Conservation (phyloP, 2,888 invertebrate genomes). For the Entomobrya multifasciata region DNA sequence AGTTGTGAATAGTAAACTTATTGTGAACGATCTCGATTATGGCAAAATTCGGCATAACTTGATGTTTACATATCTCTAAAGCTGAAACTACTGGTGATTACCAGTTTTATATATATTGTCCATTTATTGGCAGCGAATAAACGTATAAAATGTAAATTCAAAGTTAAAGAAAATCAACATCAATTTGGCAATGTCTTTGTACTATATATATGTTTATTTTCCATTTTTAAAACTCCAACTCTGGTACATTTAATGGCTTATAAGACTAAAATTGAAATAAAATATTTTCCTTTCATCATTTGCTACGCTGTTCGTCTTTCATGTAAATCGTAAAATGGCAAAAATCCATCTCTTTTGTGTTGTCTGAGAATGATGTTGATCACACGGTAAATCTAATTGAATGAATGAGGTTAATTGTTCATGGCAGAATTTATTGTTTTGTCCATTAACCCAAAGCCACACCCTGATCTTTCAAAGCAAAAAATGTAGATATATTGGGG, state of each 20-base stretch:
- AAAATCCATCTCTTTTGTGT: conserved; percentile 3
- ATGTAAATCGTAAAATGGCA: conserved; percentile 2
- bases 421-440: conserved; percentile 18
- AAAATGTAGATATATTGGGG: neutral
- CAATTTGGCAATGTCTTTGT: conserved; percentile 25
- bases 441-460: conserved; percentile 44
- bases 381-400: conserved; percentile 25
- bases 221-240: neutral
- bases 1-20: no score
- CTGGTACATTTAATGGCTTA: no score
- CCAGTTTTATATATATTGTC: neutral
- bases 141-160: neutral
- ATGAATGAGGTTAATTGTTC: conserved; percentile 30
- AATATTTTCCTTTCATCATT: no score
- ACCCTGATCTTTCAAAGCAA: conserved; percentile 29
- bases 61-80: no score
- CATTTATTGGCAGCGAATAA: neutral
- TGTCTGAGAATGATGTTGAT: neutral
- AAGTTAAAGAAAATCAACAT: conserved; percentile 53
- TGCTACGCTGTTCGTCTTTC: no score
- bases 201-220: neutral
- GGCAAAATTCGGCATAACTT: no score
- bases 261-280: no score
- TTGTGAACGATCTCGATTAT: no score
- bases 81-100: no score